A percentile compares a stretch with the other conserved stretches of the same genome.
Conservation (phyloP, 35 echinoderm and acorn worm species). For the Lytechinus variegatus region DNA sequence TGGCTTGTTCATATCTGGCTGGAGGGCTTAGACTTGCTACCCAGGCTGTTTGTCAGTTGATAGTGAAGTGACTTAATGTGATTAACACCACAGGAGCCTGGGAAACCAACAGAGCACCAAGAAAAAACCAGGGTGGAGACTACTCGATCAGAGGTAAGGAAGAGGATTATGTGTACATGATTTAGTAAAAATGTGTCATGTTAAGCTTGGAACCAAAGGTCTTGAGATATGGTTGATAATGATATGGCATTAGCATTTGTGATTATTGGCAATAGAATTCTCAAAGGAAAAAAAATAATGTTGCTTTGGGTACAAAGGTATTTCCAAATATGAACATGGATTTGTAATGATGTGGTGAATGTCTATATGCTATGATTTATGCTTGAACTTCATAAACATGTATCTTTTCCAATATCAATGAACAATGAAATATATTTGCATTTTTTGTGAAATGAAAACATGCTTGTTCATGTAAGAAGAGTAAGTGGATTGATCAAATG, state of each 20-base stretch:
- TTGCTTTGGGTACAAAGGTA: not conserved
- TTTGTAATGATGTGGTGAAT: not conserved
- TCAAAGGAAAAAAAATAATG: not conserved
- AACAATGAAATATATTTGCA: not conserved
- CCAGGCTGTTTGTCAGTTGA: conserved; percentile 53
- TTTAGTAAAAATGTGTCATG: not conserved
- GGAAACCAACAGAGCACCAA: not conserved
- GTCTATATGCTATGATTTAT: not conserved
- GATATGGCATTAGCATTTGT: not conserved
- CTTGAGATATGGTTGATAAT: not conserved
- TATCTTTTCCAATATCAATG: not conserved
- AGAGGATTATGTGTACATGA: not conserved
- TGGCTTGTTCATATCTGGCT: not conserved
- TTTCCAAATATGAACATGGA: not conserved
- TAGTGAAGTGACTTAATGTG: conserved; percentile 57
- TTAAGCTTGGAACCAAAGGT: not conserved
- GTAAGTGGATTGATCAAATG: not conserved
- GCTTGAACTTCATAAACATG: not conserved
- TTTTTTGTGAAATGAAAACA: not conserved
- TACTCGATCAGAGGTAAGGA: conserved; percentile 20
- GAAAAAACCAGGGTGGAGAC: conserved; percentile 5
- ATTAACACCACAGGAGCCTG: conserved; percentile 55
- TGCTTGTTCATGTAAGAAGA: not conserved
- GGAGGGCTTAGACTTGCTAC: conserved; percentile 47
- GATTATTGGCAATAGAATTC: not conserved